Conservation (phyloP, 2,113 vertebrate genomes). For the Oxygymnocypris stewartii region DNA sequence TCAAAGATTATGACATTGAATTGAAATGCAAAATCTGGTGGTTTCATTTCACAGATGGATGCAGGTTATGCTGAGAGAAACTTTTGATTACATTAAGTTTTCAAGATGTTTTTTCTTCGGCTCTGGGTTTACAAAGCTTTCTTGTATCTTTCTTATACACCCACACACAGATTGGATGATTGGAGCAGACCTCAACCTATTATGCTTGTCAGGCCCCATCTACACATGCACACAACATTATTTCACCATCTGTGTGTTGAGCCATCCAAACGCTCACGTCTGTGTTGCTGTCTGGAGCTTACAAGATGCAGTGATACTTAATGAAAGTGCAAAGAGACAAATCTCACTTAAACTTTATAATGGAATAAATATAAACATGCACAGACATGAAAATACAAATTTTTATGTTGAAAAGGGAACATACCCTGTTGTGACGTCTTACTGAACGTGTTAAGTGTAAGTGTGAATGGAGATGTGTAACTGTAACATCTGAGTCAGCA, state of each 20-base stretch:
- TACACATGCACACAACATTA: conserved; percentile 40
- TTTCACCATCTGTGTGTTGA: conserved; percentile 37
- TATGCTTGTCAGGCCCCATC: conserved; percentile 43
- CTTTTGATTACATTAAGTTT: background rate
- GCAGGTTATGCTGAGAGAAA: background rate
- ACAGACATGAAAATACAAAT: conserved; percentile 22
- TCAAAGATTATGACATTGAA: background rate
- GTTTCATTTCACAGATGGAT: conserved; percentile 35
- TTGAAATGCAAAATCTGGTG: background rate
- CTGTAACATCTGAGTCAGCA: conserved; percentile 26
- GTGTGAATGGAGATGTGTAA: conserved; percentile 24
- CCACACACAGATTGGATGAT: conserved; percentile 32
- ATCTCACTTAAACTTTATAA: conserved; percentile 16
- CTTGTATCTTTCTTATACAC: conserved; percentile 18
- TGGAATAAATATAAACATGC: conserved; percentile 22
- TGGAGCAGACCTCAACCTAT: conserved; percentile 43
- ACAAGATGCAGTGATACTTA: conserved; percentile 24
- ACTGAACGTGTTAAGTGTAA: conserved; percentile 13
- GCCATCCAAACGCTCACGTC: conserved; percentile 15
- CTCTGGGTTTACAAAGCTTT: conserved; percentile 1
- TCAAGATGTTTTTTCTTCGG: conserved; percentile 5
- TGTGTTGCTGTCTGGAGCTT: conserved; percentile 18
- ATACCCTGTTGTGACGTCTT: conserved; percentile 9
- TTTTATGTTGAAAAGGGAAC: background rate
- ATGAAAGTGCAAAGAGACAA: conserved; percentile 27